phyloP scores from a whole-genome alignment of 2,888 invertebrate species.

The Epiblema foenella region DNA sequence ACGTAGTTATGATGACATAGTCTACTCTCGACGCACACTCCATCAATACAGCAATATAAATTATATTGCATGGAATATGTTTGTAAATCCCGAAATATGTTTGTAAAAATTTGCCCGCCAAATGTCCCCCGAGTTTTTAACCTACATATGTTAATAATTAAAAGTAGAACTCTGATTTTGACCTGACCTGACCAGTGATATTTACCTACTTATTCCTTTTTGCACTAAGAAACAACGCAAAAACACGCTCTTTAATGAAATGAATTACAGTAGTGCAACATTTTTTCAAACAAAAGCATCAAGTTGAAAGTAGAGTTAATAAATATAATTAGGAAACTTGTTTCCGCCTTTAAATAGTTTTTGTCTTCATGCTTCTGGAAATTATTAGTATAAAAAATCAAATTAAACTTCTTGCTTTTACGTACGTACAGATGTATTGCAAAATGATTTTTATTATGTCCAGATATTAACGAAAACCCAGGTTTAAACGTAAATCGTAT shows the following conservation, averaged over 20 bases:
- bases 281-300: conserved; percentile 32
- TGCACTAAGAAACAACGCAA: conserved; percentile 26
- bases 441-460: no score
- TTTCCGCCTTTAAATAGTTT: conserved; percentile 41
- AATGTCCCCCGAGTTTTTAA: neutral
- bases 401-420: conserved; percentile 1
- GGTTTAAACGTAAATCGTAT: no score
- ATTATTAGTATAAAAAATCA: conserved; percentile 19
- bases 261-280: conserved; percentile 18
- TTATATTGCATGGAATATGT: conserved; percentile 7
- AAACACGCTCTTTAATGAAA: conserved; percentile 31
- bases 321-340: conserved; percentile 40
- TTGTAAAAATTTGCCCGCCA: conserved; percentile 10
- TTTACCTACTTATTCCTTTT: conserved; percentile 11
- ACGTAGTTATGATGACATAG: neutral
- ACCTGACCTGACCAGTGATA: conserved; percentile 12
- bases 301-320: conserved; percentile 33
- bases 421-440: no score
- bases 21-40: neutral
- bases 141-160: neutral
- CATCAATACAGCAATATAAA: conserved; percentile 15
- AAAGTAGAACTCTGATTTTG: conserved; percentile 12
- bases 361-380: conserved; percentile 21
- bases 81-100: conserved; percentile 24
- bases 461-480: no score